A percentile compares a stretch with the other conserved stretches of the same genome.
These are phyloP conservation scores for Gallinago undulata DNA, from an alignment of 2,113 vertebrate genomes.

Conservation along the genomic window DNA sequence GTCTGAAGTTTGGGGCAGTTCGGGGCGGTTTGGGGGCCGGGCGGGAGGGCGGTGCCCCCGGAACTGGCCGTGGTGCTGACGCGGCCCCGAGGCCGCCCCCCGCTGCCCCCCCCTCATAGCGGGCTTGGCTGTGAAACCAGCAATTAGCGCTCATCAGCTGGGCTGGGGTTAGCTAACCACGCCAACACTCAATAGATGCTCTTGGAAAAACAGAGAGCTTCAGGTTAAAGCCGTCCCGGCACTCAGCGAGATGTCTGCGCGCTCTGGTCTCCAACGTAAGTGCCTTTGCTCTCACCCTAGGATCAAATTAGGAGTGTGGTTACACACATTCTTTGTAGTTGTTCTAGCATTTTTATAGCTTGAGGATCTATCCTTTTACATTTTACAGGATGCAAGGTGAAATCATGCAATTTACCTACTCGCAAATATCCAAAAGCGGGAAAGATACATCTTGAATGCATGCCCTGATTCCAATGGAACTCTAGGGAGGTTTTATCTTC, in stretches of 20 bases:
- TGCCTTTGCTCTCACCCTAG: accelerated
- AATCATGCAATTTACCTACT: background rate
- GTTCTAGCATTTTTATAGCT: background rate
- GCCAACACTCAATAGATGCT: accelerated
- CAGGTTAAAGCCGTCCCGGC: background rate
- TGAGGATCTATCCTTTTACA: background rate
- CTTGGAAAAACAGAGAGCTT: accelerated
- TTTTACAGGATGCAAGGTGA: background rate
- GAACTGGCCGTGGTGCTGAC: slow-evolving; percentile 58
- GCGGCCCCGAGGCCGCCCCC: background rate
- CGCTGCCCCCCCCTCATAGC: too few species aligned
- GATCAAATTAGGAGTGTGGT: background rate
- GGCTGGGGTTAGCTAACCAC: accelerated
- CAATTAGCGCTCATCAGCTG: background rate
- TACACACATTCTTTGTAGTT: background rate
- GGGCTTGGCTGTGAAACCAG: background rate
- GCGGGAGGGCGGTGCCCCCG: too few species aligned
- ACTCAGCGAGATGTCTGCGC: accelerated
- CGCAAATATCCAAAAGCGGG: background rate
- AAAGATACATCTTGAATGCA: background rate
- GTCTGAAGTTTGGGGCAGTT: accelerated
- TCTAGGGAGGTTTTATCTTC: background rate
- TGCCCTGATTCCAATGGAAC: background rate
- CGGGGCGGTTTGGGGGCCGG: background rate
- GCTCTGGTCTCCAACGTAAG: accelerated